phyloP scores from a whole-genome alignment of 2,888 invertebrate species.

The Dolichopus griseipennis region DNA sequence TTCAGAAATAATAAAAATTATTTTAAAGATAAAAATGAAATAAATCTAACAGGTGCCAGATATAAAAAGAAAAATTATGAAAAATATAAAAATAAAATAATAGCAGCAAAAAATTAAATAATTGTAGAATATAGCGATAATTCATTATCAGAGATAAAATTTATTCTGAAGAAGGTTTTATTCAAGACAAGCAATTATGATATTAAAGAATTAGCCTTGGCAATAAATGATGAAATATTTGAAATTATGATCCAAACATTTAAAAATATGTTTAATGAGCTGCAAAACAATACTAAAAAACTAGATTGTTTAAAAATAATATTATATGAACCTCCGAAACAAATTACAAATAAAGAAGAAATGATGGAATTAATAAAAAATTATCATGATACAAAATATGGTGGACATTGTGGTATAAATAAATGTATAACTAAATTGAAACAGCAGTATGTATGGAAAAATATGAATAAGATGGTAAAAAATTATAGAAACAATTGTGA shows the following conservation, averaged over 20 bases:
- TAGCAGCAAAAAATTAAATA: not conserved
- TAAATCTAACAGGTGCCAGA: too few relatives aligned
- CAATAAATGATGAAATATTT: constrained; percentile 12
- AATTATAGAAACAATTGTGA: not conserved
- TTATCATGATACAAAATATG: constrained; percentile 12
- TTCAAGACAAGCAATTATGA: not conserved
- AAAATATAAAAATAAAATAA: constrained; percentile 7
- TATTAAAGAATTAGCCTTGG: constrained; percentile 10
- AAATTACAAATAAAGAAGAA: constrained; percentile 12
- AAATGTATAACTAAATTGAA: constrained; percentile 16
- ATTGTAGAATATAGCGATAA: constrained; percentile 5
- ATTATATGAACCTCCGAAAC: constrained; percentile 8
- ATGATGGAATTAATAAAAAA: constrained; percentile 11
- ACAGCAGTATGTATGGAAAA: constrained; percentile 16
- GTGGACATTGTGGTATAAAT: constrained; percentile 17
- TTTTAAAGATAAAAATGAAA: too few relatives aligned
- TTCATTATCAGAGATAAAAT: not conserved
- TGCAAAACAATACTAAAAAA: constrained; percentile 2
- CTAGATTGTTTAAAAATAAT: constrained; percentile 5
- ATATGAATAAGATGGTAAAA: too few relatives aligned
- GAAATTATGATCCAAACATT: constrained; percentile 7
- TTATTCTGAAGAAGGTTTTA: constrained; percentile 12
- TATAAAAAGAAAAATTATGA: too few relatives aligned
- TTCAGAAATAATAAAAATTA: not conserved
- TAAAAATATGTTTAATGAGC: constrained; percentile 7